These are phyloP conservation scores for Zaprionus ornatus DNA, from an alignment of 1,140 invertebrate species.

Conservation along the genomic window DNA sequence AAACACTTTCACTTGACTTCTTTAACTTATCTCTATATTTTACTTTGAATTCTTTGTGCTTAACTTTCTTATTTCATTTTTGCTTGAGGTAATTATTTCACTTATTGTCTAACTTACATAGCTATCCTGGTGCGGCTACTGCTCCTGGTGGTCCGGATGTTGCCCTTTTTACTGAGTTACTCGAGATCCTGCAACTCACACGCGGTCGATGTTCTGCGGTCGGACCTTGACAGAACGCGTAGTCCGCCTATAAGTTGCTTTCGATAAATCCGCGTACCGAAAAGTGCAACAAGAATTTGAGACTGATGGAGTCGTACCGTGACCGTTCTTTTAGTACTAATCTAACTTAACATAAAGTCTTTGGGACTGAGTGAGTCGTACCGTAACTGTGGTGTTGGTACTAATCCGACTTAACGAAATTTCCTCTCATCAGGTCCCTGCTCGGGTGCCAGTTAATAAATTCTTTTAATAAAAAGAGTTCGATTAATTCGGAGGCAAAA, in stretches of 20 bases:
- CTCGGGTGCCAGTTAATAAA: no score
- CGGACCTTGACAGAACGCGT: neutral
- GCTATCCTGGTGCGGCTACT: neutral
- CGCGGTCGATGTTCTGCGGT: neutral
- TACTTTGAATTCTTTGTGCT: no score
- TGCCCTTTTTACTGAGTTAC: neutral
- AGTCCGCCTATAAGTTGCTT: no score
- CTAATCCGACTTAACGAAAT: no score
- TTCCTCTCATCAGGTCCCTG: no score
- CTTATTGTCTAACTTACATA: neutral
- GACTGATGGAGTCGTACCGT: no score
- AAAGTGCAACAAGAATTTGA: no score
- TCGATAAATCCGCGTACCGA: neutral
- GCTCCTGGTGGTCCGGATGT: neutral
- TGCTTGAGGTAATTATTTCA: neutral
- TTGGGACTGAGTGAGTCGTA: neutral
- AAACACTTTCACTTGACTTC: conserved; percentile 1
- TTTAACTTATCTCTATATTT: neutral
- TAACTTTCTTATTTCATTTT: neutral
- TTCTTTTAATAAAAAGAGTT: no score
- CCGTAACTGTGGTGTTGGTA: no score
- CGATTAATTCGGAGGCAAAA: no score
- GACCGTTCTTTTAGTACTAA: no score
- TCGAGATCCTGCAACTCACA: neutral
- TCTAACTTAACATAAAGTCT: neutral